Evolutionary conservation across 2,113 vertebrate genomes (phyloP), one percentile per base, ranked within the genome.

Genomic region (Thomomys bottae): DNA sequence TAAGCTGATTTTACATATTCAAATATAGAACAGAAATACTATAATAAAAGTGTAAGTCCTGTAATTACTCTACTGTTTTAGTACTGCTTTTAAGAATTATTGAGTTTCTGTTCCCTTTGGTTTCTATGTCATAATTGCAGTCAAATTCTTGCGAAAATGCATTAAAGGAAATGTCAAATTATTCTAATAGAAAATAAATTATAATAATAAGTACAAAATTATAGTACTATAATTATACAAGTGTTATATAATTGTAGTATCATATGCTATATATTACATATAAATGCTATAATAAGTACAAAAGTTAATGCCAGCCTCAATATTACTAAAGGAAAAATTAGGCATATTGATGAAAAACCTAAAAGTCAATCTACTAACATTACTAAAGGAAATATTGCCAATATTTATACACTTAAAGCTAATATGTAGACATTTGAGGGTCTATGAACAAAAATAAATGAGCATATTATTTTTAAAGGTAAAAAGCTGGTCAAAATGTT

Each of bases 361-460:
- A 88, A 88, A 86, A 40, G 20, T 40, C 40, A 94, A 26, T 45
- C 6, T 80, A 63, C 57, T 90, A 45, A 61, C 90, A 26, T 45
- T 88, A 45, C 72, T 84, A 80, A 70, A 95, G 38, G 64, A 77
- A 88, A 76, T 15, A 14, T 54, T 54, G 49, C 49, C 49, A 54
- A 54, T 1, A 15, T 32, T 94, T 54, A 88, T 87, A 0, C 7
- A 14, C 92, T 40, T 9, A 24, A 97, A 97, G 36, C 45, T 94
- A 96, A 95, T 89, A 93, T 93, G 84, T 73, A 84, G 78, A 95
- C 40, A 80, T 78, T 83, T 95, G 67, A 49, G 18, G 88, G 11
- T 83, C 83, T 94, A 95, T 71, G 90, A 89, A 70, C 94, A 87
- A 94, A 97, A 91, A 59, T 32, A 68, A 68, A 94, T 0, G 92